These are phyloP conservation scores for Brachyhypopomus gauderio DNA, from an alignment of 2,113 vertebrate species.

Conservation along the genomic window DNA sequence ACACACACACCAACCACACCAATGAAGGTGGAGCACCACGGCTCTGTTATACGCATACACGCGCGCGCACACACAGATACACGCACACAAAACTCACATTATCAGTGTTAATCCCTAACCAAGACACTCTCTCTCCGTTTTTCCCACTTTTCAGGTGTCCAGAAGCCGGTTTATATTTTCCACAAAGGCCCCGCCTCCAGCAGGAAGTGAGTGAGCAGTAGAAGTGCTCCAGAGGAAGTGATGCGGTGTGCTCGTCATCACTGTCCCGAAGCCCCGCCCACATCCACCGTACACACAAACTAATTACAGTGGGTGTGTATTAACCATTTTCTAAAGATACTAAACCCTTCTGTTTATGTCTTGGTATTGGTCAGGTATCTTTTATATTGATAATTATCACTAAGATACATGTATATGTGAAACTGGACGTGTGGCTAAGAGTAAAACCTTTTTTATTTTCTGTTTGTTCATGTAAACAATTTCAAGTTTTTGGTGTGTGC, in stretches of 20 bases:
- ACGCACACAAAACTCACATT: too few species aligned
- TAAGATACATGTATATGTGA: background rate
- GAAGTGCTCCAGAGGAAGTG: slow-evolving; percentile 1
- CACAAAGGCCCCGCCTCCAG: slow-evolving; percentile 74
- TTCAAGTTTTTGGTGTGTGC: too few species aligned
- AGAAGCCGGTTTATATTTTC: slow-evolving; percentile 81
- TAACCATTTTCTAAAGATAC: background rate
- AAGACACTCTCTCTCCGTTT: background rate
- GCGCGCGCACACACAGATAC: too few species aligned
- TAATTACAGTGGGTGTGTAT: background rate
- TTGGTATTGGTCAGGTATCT: background rate
- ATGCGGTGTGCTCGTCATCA: background rate
- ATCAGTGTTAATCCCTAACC: too few species aligned
- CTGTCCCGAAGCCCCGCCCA: slow-evolving; percentile 6
- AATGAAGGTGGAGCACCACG: too few species aligned
- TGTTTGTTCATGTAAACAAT: background rate
- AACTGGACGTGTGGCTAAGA: background rate
- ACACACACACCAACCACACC: too few species aligned
- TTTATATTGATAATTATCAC: background rate
- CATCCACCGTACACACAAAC: background rate
- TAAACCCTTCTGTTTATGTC: background rate
- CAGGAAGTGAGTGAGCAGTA: slow-evolving; percentile 61
- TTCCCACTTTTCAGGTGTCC: slow-evolving; percentile 69
- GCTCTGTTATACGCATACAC: too few species aligned
- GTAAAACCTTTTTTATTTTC: background rate